Percentiles rank a stretch among this genome's conserved stretches.
These are phyloP conservation scores for Brachionus asplanchnoidis DNA, from an alignment of 1,140 invertebrate genomes.

Conservation along the genomic window DNA sequence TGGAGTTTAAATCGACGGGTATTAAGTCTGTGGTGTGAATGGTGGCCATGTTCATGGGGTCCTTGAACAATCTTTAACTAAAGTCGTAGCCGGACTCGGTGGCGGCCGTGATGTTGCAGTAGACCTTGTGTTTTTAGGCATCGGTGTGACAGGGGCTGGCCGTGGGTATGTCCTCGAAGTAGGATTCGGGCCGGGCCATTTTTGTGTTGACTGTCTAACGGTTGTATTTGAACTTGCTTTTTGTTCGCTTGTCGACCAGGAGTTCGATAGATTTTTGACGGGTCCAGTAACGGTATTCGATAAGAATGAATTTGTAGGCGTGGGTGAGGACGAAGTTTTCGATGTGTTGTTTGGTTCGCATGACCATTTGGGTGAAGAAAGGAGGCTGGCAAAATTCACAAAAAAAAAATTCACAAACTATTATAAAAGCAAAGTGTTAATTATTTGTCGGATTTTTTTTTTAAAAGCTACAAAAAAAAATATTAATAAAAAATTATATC, in stretches of 20 bases:
- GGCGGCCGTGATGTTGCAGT: no score
- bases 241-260: background rate
- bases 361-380: no score
- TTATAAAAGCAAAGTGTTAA: background rate
- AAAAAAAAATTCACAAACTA: background rate
- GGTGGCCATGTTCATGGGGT: no score
- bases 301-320: background rate
- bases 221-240: background rate
- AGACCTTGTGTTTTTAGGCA: no score
- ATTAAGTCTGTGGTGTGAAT: no score
- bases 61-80: no score
- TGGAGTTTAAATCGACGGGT: no score
- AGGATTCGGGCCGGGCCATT: conserved; percentile 70
- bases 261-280: background rate
- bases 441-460: background rate
- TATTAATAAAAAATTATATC: no score
- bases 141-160: no score
- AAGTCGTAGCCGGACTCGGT: no score
- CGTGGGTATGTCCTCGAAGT: no score
- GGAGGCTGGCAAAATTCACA: background rate
- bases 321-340: background rate
- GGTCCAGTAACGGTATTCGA: conserved; percentile 22
- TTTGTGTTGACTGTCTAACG: background rate
- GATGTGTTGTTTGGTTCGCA: background rate
- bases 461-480: no score